phyloP scores from a whole-genome alignment of 2,888 invertebrate species.

The Alitta virens region DNA sequence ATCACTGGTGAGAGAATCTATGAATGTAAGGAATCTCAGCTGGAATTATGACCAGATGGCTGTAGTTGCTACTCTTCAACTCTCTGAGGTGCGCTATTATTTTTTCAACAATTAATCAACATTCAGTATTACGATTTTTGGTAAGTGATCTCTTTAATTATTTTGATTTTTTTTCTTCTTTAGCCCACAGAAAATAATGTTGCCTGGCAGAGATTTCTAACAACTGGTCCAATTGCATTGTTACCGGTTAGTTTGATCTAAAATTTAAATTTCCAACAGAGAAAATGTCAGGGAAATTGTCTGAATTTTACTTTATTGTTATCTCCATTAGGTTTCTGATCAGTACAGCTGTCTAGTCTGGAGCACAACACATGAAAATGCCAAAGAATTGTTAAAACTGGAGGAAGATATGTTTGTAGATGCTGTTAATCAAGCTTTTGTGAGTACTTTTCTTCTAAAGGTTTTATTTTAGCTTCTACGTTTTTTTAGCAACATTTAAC shows the following conservation, averaged over 20 bases:
- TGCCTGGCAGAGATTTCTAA: slow-evolving; percentile 95
- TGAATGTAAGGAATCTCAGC: slow-evolving; percentile 71
- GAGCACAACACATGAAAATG: slow-evolving; percentile 76
- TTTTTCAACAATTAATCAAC: too few species aligned
- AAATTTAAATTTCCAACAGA: too few species aligned
- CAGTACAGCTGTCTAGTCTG: slow-evolving; percentile 87
- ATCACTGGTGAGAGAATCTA: slow-evolving; percentile 72
- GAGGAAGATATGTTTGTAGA: slow-evolving; percentile 81
- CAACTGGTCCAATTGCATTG: slow-evolving; percentile 87
- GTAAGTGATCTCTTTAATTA: too few species aligned
- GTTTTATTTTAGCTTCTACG: too few species aligned
- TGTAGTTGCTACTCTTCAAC: slow-evolving; percentile 83
- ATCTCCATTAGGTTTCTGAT: slow-evolving; percentile 12
- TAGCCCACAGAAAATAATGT: slow-evolving; percentile 75
- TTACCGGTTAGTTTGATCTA: slow-evolving; percentile 67
- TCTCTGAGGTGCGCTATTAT: slow-evolving; percentile 67
- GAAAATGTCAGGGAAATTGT: too few species aligned
- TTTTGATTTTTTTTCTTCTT: slow-evolving; percentile 7
- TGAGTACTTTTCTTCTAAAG: slow-evolving; percentile 58
- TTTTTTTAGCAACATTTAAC: too few species aligned
- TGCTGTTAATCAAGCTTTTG: slow-evolving; percentile 81
- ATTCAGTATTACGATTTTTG: too few species aligned
- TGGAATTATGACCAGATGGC: slow-evolving; percentile 89
- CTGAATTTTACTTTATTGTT: too few species aligned
- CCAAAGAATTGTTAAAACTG: slow-evolving; percentile 70